Percentiles rank a stretch among this genome's conserved stretches.
phyloP scores from a whole-genome alignment of 2,797 vertebrate species.

The Enteromius fasciolatus region DNA sequence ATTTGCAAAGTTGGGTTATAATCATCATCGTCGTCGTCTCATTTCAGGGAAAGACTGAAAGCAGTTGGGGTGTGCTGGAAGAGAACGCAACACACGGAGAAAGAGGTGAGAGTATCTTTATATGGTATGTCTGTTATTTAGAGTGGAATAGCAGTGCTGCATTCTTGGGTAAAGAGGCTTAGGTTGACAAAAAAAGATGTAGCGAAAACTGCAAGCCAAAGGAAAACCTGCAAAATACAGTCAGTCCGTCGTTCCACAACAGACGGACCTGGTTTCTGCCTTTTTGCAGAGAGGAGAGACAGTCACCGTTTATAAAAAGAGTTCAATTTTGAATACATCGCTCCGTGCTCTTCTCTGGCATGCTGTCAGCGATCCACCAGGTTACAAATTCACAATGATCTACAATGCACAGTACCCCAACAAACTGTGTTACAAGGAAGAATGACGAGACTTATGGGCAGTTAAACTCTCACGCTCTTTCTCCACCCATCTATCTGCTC shows the following conservation, averaged over 20 bases:
- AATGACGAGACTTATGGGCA: constrained; percentile 25
- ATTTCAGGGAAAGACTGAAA: constrained; percentile 44
- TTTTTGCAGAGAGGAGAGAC: constrained; percentile 28
- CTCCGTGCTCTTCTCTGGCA: constrained; percentile 34
- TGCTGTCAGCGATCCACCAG: constrained; percentile 18
- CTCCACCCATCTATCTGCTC: constrained; percentile 35
- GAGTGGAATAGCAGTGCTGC: constrained; percentile 42
- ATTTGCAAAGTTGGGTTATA: constrained; percentile 45
- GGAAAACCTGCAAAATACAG: constrained; percentile 35
- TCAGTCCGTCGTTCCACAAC: neutral
- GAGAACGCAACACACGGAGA: constrained; percentile 49
- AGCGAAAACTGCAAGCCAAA: constrained; percentile 25
- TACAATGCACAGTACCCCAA: constrained; percentile 47
- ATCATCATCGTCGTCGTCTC: neutral
- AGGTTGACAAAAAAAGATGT: neutral
- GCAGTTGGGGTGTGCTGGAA: constrained; percentile 52
- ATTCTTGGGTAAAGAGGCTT: constrained; percentile 38
- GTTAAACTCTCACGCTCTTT: constrained; percentile 49
- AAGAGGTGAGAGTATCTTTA: constrained; percentile 41
- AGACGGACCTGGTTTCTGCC: constrained; percentile 2
- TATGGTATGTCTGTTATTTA: constrained; percentile 26
- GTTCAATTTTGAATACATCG: neutral
- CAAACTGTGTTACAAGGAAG: constrained; percentile 36
- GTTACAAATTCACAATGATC: constrained; percentile 39
- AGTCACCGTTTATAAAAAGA: constrained; percentile 9